Conservation (phyloP, 2,113 vertebrate species). For the Castor canadensis region DNA sequence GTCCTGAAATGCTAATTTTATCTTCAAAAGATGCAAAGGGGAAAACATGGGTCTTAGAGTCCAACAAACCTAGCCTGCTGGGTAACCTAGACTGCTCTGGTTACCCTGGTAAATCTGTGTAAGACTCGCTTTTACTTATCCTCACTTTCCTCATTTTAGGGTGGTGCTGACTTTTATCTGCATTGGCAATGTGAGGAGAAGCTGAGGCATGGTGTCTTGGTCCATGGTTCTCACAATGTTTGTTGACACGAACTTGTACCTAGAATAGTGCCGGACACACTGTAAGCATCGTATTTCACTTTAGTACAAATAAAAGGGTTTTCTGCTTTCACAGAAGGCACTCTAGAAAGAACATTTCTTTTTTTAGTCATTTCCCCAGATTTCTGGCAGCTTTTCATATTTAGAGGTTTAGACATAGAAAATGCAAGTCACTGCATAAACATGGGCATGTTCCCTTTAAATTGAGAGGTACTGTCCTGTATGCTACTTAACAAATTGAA, state of each 20-base stretch:
- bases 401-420: not conserved
- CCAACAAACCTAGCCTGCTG: not conserved
- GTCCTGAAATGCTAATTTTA: not conserved
- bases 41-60: not conserved
- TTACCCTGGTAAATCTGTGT: not conserved
- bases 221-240: not conserved
- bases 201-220: not conserved
- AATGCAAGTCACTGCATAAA: not conserved
- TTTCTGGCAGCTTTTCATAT: not conserved
- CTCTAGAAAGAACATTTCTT: not conserved
- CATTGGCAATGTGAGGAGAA: not conserved
- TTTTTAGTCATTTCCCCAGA: not conserved
- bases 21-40: not conserved
- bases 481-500: not conserved
- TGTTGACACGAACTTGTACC: fast-evolving
- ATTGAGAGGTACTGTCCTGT: not conserved
- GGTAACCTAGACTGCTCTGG: fast-evolving
- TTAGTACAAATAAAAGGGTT: not conserved
- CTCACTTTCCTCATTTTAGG: not conserved
- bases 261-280: fast-evolving
- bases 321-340: not conserved
- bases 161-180: not conserved
- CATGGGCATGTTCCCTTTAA: not conserved
- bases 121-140: not conserved
- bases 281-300: fast-evolving